Base-by-base conservation (phyloP, 2,888 invertebrate genomes). In the Hypercompe scribonia region DNA sequence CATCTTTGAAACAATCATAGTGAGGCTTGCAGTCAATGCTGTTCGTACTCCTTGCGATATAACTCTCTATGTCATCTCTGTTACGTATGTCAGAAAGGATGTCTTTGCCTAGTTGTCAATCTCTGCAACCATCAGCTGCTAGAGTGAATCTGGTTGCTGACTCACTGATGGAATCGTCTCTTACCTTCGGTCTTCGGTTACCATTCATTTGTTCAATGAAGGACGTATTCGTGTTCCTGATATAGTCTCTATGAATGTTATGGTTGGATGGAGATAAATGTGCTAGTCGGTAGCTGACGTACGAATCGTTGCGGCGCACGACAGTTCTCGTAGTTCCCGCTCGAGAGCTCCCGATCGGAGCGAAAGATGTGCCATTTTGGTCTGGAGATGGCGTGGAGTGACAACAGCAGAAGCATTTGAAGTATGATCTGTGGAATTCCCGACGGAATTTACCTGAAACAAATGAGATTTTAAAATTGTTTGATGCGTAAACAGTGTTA, bases 371-470 rank as follows among this genome's bases (percentile, higher is more conserved):
- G 0, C 95, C 95, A 78, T 94, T 95, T 72, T 92, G 91, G 33
- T 94, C 93, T 0, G 94, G 91, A 0, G 90, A 71, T 0, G 92
- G 74, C 0, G 88, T 77, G 11, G 88, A 79, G 63, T 86, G 89
- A 72, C 95, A 95, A 84, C 95, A 95, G 84, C 96, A 96, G 79
- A 96, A 91, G 79, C 97, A 97, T 86, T 96, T 96, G 90, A 96
- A 97, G 90, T 97, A 96, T 1, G 97, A 97, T 81, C 97, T 96
- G 82, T 96, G 96, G 90, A 97, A 97, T 88, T 97, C 97, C 79
- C 97, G 96, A 15, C 97, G 96, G 90, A 97, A 97, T 94, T 97
- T 97, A 75, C 97, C 97, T 97, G 96, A 15, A 96, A 96, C 94
- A 94, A 92, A 83, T 39, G 78, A 86, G 65, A 85, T 63, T 39